Conservation (phyloP, 2,888 invertebrate genomes). For the Cataglyphis altisquamis region DNA sequence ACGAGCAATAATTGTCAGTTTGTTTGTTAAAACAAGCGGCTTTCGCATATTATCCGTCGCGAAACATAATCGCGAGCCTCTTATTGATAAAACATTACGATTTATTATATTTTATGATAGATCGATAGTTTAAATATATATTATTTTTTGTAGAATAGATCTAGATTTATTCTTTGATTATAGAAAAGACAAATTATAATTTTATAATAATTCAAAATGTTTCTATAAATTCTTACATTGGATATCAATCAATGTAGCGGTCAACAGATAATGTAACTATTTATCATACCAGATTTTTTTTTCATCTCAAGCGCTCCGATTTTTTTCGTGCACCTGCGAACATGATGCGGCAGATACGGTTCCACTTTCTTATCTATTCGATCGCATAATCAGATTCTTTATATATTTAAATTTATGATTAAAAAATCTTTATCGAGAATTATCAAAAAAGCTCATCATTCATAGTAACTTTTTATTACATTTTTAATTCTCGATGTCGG, state of each 20-base stretch:
- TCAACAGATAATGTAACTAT: not conserved
- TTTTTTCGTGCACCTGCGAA: constrained; percentile 32
- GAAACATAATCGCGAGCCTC: constrained; percentile 78
- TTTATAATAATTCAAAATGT: not conserved
- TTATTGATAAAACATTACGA: constrained; percentile 81
- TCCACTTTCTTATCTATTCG: constrained; percentile 29
- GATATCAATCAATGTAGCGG: not conserved
- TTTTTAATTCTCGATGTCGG: not conserved
- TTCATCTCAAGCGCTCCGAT: not conserved
- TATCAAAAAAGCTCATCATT: not conserved
- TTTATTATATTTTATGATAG: constrained; percentile 73
- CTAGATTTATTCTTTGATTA: constrained; percentile 2
- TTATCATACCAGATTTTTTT: constrained; percentile 10
- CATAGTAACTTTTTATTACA: not conserved
- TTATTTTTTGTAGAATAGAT: not conserved
- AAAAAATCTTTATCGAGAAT: not conserved
- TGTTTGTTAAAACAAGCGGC: constrained; percentile 66
- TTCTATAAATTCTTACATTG: not conserved
- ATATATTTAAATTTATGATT: not conserved
- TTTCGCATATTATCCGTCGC: constrained; percentile 73
- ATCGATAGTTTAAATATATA: not conserved
- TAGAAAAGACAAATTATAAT: not conserved
- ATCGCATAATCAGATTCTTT: not conserved
- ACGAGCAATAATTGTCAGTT: constrained; percentile 68
- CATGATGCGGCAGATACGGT: constrained; percentile 31